phyloP scores from a whole-genome alignment of 1,140 invertebrate genomes.

The Argopecten irradians region DNA sequence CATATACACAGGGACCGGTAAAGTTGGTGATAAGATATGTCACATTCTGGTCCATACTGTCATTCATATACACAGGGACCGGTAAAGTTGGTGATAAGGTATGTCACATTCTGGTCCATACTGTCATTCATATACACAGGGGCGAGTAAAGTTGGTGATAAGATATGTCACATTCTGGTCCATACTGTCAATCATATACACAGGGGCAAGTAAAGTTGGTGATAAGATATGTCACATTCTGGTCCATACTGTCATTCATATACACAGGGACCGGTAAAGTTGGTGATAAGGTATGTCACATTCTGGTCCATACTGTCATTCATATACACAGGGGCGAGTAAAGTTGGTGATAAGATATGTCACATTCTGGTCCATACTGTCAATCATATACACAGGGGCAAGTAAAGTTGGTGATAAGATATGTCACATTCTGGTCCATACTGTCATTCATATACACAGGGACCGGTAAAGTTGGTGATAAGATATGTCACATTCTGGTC shows the following conservation, averaged over 20 bases:
- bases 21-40: slow-evolving; percentile 52
- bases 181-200: too few species aligned
- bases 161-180: background rate
- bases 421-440: background rate
- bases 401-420: slow-evolving; percentile 61
- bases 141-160: slow-evolving; percentile 64
- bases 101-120: background rate
- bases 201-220: slow-evolving; percentile 67
- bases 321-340: slow-evolving; percentile 70
- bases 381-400: slow-evolving; percentile 68
- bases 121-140: too few species aligned
- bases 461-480: slow-evolving; percentile 64
- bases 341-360: slow-evolving; percentile 52
- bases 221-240: background rate
- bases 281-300: slow-evolving; percentile 18
- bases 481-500: background rate
- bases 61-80: slow-evolving; percentile 68
- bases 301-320: too few species aligned
- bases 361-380: too few species aligned
- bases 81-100: slow-evolving; percentile 61
- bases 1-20: slow-evolving; percentile 69
- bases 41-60: too few species aligned
- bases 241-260: too few species aligned
- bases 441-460: too few species aligned
- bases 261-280: slow-evolving; percentile 71